These are phyloP conservation scores for Rallus limicola DNA, from an alignment of 2,113 vertebrate species.

Conservation along the genomic window DNA sequence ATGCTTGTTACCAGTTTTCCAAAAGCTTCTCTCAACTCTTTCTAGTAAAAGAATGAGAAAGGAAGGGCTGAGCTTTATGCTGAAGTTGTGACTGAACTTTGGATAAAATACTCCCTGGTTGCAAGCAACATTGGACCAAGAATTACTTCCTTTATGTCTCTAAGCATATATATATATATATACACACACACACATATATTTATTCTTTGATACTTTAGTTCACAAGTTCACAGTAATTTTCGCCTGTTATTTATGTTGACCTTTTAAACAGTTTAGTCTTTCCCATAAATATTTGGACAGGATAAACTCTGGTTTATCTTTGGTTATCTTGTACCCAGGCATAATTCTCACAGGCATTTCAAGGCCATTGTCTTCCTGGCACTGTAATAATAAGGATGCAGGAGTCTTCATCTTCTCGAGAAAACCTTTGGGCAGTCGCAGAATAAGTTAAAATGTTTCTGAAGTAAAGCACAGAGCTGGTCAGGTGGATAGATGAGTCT, in stretches of 20 bases:
- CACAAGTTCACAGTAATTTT: neutral
- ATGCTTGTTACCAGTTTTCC: neutral
- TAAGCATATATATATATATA: neutral
- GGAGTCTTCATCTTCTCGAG: neutral
- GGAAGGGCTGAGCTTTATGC: neutral
- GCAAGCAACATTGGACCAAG: neutral
- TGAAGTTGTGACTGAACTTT: neutral
- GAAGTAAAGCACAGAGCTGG: neutral
- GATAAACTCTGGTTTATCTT: neutral
- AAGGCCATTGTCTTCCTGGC: neutral
- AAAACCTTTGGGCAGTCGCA: neutral
- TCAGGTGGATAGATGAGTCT: neutral
- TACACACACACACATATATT: no score
- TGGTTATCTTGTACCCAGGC: neutral
- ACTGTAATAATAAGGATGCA: rapidly evolving
- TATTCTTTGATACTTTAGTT: neutral
- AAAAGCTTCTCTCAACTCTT: neutral
- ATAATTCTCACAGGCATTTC: neutral
- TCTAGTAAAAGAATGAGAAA: neutral
- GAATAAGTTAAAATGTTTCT: neutral
- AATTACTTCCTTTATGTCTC: neutral
- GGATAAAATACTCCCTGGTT: neutral
- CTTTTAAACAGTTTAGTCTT: neutral
- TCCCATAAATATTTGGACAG: neutral
- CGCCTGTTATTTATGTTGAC: neutral